Conservation (phyloP, 2,113 vertebrate genomes). For the Chamaea fasciata region DNA sequence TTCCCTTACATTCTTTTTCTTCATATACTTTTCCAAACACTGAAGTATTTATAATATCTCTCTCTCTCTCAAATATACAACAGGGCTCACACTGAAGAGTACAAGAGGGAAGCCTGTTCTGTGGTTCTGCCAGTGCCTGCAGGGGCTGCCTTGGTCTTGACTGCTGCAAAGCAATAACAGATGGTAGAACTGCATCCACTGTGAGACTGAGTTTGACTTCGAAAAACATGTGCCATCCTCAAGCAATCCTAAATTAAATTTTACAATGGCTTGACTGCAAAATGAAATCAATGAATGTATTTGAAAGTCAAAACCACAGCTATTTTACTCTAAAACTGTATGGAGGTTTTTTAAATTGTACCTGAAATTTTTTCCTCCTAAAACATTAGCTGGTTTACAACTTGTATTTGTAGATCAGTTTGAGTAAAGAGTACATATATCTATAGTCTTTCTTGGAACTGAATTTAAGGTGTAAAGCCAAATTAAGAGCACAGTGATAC, state of each 20-base stretch:
- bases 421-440: background rate
- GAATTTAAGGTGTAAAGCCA: background rate
- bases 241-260: background rate
- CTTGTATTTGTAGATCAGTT: background rate
- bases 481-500: background rate
- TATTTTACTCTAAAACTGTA: background rate
- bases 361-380: background rate
- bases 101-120: background rate
- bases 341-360: background rate
- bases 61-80: background rate
- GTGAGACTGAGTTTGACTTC: background rate
- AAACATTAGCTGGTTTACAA: background rate
- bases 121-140: background rate
- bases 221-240: background rate
- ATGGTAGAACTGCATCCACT: background rate
- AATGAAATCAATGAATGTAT: background rate
- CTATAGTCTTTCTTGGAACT: background rate
- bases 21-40: background rate
- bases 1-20: background rate
- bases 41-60: background rate
- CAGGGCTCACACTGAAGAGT: background rate
- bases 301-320: background rate
- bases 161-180: constrained; percentile 16
- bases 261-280: background rate
- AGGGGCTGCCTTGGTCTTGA: background rate